These are phyloP conservation scores for Mycteria americana DNA, from an alignment of 2,797 vertebrate species.

Conservation along the genomic window DNA sequence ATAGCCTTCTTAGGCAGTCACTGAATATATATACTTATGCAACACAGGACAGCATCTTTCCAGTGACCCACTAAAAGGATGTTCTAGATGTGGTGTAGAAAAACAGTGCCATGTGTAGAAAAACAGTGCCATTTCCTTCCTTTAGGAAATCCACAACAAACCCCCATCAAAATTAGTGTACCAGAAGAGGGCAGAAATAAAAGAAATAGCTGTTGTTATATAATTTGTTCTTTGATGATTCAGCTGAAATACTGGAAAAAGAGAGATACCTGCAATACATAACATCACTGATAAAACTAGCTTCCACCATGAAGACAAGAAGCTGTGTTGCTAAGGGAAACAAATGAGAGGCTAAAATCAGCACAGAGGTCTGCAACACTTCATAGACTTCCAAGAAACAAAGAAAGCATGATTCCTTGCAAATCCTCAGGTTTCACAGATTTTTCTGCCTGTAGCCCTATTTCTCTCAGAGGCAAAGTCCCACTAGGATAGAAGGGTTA, in stretches of 20 bases:
- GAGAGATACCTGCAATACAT: neutral
- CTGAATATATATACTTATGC: neutral
- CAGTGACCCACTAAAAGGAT: slow-evolving; percentile 17
- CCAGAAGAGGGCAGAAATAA: neutral
- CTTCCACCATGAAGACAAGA: neutral
- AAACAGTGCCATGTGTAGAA: neutral
- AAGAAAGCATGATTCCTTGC: neutral
- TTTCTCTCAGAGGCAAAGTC: neutral
- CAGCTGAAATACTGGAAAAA: neutral
- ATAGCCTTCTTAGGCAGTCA: neutral
- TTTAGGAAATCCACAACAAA: neutral
- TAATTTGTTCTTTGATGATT: neutral
- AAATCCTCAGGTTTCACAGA: neutral
- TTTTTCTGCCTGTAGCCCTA: neutral
- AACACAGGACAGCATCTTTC: neutral
- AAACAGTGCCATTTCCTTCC: neutral
- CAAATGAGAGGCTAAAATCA: neutral
- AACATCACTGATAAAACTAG: neutral
- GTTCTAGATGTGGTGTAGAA: neutral
- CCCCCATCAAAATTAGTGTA: neutral
- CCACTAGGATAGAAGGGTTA: neutral
- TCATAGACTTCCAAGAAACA: neutral
- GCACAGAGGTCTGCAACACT: neutral
- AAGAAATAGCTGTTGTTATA: neutral
- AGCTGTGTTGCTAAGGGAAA: slow-evolving; percentile 34